Evolutionary conservation across 2,113 vertebrate genomes (phyloP), one percentile per base, ranked within the genome.

Genomic region (Toxotes jaculatrix): DNA sequence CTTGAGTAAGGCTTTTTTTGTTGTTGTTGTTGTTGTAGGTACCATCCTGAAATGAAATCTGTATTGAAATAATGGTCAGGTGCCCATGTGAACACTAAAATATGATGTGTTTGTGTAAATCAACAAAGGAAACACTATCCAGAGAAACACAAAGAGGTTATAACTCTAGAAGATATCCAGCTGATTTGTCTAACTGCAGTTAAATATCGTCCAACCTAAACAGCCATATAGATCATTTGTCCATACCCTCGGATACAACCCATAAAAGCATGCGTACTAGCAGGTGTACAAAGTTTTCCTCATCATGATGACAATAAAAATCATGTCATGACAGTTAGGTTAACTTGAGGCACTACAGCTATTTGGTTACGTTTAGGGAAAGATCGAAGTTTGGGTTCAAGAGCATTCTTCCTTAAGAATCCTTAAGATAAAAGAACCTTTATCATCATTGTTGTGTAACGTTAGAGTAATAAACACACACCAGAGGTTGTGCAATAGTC

Each of bases 1-100:
- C 55, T 70, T 88, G 65, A 75, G 93, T 94, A 93, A 93, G 92
- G 49, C 72, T n/a, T 84, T 80, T 81, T 27, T 27, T 27, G 27
- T 27, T 27, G 27, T 27, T 27, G 27, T 27, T 27, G 27, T 27
- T 69, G 6, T 77, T 72, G 1, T 66, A 61, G 56, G 42, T 45
- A 40, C 27, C 9, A 60, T 62, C 56, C 23, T 49, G 65, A 83
- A 27, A 27, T 27, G 27, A 27, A 27, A 27, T 27, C 55, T 14
- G 55, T 16, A 5, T 34, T 19, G 19, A 7, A n/a, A 2, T 23
- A 76, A 34, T 3, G 17, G 31, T 34, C 31, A 34, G 31, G 16
- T 7, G 12, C 31, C 57, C 27, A 1, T 16, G 27, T 19, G 23
- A 49, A 32, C 31, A 34, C 16, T 51, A 8, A 11, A 10, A 21